phyloP scores from a whole-genome alignment of 2,888 invertebrate genomes.

The Lasioglossum lativentre region DNA sequence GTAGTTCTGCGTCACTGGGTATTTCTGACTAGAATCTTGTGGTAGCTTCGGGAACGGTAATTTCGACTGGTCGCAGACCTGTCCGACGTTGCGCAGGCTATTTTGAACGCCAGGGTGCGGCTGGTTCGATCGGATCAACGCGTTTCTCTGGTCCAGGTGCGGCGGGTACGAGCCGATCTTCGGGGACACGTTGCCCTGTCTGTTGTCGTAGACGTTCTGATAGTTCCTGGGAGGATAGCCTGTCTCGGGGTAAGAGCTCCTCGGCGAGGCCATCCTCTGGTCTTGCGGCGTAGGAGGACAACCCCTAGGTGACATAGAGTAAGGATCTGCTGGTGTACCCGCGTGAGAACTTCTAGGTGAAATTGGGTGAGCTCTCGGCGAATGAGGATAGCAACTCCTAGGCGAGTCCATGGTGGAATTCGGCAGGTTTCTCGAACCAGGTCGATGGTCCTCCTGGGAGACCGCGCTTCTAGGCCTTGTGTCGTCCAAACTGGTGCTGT shows the following conservation, averaged over 20 bases:
- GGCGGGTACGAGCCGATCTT: constrained; percentile 69
- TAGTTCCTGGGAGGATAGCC: constrained; percentile 75
- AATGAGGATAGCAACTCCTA: constrained; percentile 73
- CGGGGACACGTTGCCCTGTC: constrained; percentile 75
- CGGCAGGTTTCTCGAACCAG: constrained; percentile 79
- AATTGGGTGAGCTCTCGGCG: constrained; percentile 77
- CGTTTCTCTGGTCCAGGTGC: constrained; percentile 74
- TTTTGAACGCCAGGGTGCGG: constrained; percentile 57
- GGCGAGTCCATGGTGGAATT: constrained; percentile 78
- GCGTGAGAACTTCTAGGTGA: constrained; percentile 81
- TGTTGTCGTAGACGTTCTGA: constrained; percentile 72
- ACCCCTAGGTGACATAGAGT: constrained; percentile 75
- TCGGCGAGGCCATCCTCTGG: constrained; percentile 77
- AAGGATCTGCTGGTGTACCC: constrained; percentile 75
- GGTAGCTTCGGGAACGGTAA: constrained; percentile 62
- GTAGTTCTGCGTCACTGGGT: constrained; percentile 70
- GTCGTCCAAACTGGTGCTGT: constrained; percentile 88
- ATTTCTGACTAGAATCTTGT: constrained; percentile 72
- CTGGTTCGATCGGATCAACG: constrained; percentile 61
- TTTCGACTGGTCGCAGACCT: constrained; percentile 70
- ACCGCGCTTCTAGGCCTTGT: constrained; percentile 79
- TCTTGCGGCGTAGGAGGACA: constrained; percentile 78
- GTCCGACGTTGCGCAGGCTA: constrained; percentile 66
- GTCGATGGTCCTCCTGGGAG: constrained; percentile 81
- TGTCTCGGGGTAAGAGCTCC: constrained; percentile 77